Evolutionary conservation across 2,113 vertebrate species (phyloP).

Genomic region (Scatophagus argus): DNA sequence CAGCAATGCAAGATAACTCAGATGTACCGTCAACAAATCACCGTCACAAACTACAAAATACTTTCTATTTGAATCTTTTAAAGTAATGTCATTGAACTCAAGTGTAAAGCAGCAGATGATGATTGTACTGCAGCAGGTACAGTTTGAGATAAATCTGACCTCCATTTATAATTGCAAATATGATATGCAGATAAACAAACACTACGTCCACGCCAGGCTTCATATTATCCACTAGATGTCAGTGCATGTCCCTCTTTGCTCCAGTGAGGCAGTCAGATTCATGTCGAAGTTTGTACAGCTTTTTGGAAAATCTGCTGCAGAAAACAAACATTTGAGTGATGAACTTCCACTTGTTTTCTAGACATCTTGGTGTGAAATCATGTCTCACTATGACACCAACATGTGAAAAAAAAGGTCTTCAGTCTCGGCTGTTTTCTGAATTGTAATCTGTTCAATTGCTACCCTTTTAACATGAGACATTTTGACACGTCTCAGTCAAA

Average conservation of each 20-base stretch:
- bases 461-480: background rate
- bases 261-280: background rate
- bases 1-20: conserved; percentile 8
- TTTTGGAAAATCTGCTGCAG: no score
- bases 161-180: background rate
- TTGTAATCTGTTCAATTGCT: background rate
- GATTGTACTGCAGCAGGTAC: background rate
- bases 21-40: background rate
- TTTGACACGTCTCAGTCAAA: background rate
- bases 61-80: conserved; percentile 1
- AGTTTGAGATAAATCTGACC: background rate
- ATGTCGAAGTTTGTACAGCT: background rate
- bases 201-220: background rate
- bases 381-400: background rate
- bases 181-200: background rate
- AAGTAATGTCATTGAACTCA: background rate
- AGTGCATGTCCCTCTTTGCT: conserved; percentile 5
- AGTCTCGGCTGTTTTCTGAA: background rate
- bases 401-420: background rate
- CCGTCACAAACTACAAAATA: background rate
- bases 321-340: background rate
- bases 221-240: conserved; percentile 64
- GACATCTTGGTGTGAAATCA: background rate
- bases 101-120: background rate
- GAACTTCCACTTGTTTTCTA: background rate